Percentiles rank a stretch among this genome's conserved stretches.
Conservation (phyloP, 2,113 vertebrate species). For the Murina feae region DNA sequence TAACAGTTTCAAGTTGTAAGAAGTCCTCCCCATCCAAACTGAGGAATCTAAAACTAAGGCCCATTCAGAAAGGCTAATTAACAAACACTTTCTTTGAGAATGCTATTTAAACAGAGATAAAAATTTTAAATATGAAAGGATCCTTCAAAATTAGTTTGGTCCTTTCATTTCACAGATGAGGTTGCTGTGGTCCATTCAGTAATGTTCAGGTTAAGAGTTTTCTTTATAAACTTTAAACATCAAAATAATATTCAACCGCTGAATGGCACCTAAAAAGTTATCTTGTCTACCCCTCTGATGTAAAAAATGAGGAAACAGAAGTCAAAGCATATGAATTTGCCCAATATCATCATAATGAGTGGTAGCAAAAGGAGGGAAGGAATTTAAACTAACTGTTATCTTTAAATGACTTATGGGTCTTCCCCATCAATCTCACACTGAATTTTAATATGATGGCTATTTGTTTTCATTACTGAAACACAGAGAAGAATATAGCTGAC, state of each 20-base stretch:
- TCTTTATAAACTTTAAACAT: slow-evolving; percentile 24
- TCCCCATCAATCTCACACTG: not conserved
- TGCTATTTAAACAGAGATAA: not conserved
- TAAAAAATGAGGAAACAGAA: not conserved
- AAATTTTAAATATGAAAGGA: not conserved
- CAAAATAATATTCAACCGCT: not conserved
- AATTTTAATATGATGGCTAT: not conserved
- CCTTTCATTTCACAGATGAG: slow-evolving; percentile 2
- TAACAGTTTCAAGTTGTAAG: not conserved
- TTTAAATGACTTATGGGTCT: not conserved
- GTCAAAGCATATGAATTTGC: not conserved
- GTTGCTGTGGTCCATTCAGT: not conserved
- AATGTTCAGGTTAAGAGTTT: not conserved
- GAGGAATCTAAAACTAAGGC: not conserved
- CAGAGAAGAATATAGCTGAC: not conserved
- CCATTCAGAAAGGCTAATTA: not conserved
- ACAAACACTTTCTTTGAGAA: not conserved
- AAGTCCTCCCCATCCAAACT: not conserved
- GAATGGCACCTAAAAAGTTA: not conserved
- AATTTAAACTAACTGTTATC: not conserved
- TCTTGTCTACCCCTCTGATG: not conserved
- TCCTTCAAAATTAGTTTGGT: slow-evolving; percentile 7
- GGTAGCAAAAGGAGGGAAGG: not conserved
- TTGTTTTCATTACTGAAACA: slow-evolving; percentile 29
- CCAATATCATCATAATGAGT: not conserved